Conservation (phyloP, 2,797 vertebrate species). For the Xenopus petersii region DNA sequence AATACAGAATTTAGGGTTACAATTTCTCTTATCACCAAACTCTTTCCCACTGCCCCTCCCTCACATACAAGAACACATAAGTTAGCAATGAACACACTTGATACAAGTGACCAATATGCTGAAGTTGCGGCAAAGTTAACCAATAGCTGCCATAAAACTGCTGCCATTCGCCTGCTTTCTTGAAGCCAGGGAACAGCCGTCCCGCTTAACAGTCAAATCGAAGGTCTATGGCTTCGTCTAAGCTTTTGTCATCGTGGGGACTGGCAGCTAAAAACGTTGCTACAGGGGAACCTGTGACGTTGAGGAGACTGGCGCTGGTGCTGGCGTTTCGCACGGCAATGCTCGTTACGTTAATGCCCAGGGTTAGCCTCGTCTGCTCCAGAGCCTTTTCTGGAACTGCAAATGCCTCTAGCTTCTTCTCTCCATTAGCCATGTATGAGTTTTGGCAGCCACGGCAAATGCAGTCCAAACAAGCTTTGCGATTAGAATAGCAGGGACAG, state of each 20-base stretch:
- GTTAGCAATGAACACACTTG: slow-evolving; percentile 82
- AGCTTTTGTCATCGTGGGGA: slow-evolving; percentile 88
- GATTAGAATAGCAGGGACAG: slow-evolving; percentile 98
- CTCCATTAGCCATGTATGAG: slow-evolving; percentile 99
- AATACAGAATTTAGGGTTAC: slow-evolving; percentile 67
- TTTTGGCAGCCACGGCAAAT: slow-evolving; percentile 99
- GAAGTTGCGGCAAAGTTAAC: slow-evolving; percentile 81
- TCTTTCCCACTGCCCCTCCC: slow-evolving; percentile 54
- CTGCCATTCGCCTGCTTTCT: slow-evolving; percentile 67
- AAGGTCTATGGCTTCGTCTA: slow-evolving; percentile 95
- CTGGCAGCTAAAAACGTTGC: slow-evolving; percentile 85
- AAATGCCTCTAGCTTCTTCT: slow-evolving; percentile 99
- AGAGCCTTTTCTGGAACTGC: slow-evolving; percentile 98
- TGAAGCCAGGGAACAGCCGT: slow-evolving; percentile 66
- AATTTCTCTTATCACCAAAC: slow-evolving; percentile 78
- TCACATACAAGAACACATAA: slow-evolving; percentile 76
- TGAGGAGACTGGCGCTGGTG: slow-evolving; percentile 85
- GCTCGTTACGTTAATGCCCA: slow-evolving; percentile 99
- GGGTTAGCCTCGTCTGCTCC: slow-evolving; percentile 96
- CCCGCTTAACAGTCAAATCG: slow-evolving; percentile 92
- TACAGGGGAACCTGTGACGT: slow-evolving; percentile 82
- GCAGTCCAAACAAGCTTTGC: slow-evolving; percentile 98
- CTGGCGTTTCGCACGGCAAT: slow-evolving; percentile 86
- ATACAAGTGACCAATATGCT: slow-evolving; percentile 90
- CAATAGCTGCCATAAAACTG: slow-evolving; percentile 90